A percentile compares a stretch with the other conserved stretches of the same genome.
Conservation (phyloP, 2,113 vertebrate genomes). For the Halcyon senegalensis region DNA sequence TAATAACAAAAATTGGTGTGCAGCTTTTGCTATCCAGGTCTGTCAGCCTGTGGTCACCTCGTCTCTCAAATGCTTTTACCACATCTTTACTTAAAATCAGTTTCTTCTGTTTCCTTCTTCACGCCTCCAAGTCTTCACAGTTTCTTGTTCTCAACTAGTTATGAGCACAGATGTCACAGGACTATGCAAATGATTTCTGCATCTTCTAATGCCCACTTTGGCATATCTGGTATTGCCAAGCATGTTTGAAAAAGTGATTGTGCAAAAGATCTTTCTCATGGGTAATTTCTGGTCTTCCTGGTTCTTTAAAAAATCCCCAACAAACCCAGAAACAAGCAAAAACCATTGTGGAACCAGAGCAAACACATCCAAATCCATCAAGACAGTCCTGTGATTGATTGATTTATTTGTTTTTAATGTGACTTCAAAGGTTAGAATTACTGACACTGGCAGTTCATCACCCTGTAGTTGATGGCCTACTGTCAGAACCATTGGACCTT, state of each 20-base stretch:
- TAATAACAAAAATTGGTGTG: neutral
- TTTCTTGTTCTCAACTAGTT: neutral
- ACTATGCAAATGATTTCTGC: neutral
- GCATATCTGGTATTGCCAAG: neutral
- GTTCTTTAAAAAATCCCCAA: neutral
- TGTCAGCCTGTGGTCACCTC: neutral
- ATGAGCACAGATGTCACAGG: neutral
- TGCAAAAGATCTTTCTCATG: neutral
- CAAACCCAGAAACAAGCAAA: neutral
- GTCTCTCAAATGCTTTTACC: neutral
- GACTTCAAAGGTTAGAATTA: neutral
- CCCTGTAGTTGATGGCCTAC: neutral
- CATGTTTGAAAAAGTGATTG: neutral
- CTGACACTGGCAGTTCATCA: neutral
- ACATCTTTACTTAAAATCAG: neutral
- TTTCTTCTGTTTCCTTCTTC: neutral
- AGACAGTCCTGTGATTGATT: neutral
- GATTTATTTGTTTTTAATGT: neutral
- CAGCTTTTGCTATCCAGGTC: neutral
- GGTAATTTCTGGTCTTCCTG: neutral
- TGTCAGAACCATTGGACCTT: neutral
- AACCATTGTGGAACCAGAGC: fast-evolving
- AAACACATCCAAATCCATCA: neutral
- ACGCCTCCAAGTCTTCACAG: neutral
- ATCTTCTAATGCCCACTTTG: neutral